Evolutionary conservation across 2,888 invertebrate genomes (phyloP).

Genomic region (Scaptomyza caliginosa): DNA sequence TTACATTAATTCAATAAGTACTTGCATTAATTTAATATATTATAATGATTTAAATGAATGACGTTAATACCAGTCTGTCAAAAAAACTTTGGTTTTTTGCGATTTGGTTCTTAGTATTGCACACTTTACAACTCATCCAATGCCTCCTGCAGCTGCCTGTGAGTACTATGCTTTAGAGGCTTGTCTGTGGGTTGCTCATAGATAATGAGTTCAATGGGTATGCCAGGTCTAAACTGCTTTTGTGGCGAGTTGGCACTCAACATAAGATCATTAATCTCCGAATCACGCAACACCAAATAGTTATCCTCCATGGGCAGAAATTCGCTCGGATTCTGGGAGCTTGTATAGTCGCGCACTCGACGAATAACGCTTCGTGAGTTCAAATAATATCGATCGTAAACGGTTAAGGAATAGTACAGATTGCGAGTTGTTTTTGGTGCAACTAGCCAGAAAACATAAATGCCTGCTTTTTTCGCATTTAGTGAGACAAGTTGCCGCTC

Average conservation of each 20-base stretch:
- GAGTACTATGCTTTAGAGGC: slow-evolving; percentile 10
- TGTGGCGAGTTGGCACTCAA: no score
- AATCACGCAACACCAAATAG: slow-evolving; percentile 50
- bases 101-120: background rate
- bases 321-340: slow-evolving; percentile 46
- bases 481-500: slow-evolving; percentile 22
- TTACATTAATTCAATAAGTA: background rate
- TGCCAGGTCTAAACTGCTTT: background rate
- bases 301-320: slow-evolving; percentile 40
- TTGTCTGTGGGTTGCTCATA: slow-evolving; percentile 19
- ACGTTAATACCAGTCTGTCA: background rate
- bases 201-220: slow-evolving; percentile 43
- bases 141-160: slow-evolving; percentile 25
- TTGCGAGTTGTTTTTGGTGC: slow-evolving; percentile 29
- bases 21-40: background rate
- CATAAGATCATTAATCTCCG: slow-evolving; percentile 28
- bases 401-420: slow-evolving; percentile 49
- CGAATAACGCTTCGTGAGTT: slow-evolving; percentile 49
- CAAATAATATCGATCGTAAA: slow-evolving; percentile 36
- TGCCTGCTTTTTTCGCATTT: slow-evolving; percentile 13
- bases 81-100: background rate
- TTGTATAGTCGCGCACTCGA: slow-evolving; percentile 27
- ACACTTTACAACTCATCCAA: background rate
- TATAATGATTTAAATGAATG: background rate
- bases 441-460: slow-evolving; percentile 61